Conservation (phyloP, 1,140 invertebrate genomes). For the Drusus annulatus region DNA sequence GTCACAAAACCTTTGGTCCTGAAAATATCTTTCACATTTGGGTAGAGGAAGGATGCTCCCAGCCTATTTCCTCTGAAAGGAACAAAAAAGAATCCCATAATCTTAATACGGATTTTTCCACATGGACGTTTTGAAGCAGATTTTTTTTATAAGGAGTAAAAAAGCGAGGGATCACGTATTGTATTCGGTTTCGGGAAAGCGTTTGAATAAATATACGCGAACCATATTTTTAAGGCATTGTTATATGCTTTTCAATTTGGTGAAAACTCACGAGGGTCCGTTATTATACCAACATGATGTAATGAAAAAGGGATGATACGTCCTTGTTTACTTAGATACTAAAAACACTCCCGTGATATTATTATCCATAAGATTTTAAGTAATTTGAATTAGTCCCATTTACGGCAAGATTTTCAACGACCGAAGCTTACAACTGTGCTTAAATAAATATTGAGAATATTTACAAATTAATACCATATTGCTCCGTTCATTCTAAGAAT, state of each 20-base stretch:
- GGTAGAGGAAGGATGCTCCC: background rate
- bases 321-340: background rate
- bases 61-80: background rate
- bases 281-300: background rate
- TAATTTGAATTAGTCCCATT: no score
- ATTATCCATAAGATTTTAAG: no score
- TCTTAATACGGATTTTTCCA: conserved; percentile 41
- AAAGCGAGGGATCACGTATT: conserved; percentile 14
- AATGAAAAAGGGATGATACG: background rate
- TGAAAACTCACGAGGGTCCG: conserved; percentile 12
- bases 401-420: no score
- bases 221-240: conserved; percentile 7
- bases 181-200: conserved; percentile 15
- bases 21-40: no score
- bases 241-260: conserved; percentile 31
- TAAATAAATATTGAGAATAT: no score
- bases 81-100: conserved; percentile 33
- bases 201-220: conserved; percentile 3
- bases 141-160: conserved; percentile 11
- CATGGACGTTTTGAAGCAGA: conserved; percentile 34
- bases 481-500: no score
- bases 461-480: no score
- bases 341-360: no score
- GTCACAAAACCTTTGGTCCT: no score
- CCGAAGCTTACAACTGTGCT: no score